Evolutionary conservation across 2,113 vertebrate species (phyloP), one percentile per base, ranked within the genome.

Genomic region (Pelobates fuscus): DNA sequence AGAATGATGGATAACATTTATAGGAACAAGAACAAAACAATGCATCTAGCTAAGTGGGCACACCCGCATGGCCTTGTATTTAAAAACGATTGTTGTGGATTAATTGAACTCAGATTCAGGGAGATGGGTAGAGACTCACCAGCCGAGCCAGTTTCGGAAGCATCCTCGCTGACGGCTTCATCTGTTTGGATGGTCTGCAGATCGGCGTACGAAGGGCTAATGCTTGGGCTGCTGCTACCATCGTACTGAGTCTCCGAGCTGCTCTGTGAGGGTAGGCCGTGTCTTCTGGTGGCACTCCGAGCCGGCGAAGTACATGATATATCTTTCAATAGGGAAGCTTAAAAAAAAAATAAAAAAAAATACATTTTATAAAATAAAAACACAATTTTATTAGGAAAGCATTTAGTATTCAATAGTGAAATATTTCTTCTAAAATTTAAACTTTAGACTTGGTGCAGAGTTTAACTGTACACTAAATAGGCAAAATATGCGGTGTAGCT

Each of bases 221-320:
- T 73, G 70, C 90, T 93, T 32, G 88, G 89, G 64, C 87, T 91
- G 79, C 86, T 90, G 65, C 87, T 89, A 26, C 89, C 88, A 67
- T 92, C 91, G 0, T 88, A 91, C 64, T 84, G 89, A 2, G 87
- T 88, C 59, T 91, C 89, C 89, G 90, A 91, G 80, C 89, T 91
- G 86, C 86, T 90, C 70, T 92, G 90, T 0, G 90, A 92, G 23
- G 83, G 73, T 43, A n/a, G 79, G 15, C 83, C 78, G 78, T 78
- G 84, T 67, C 80, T 85, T 66, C 82, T 80, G 26, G 87, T 79
- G 30, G 87, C 84, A 78, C 57, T 78, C 1, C 88, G 88, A 58
- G 86, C 86, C 29, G 84, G 86, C 4, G 84, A 89, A 1, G 80
- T 82, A 88, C 89, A 89, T 69, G 78, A 88, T 60, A 77, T 79